Evolutionary conservation across 2,113 vertebrate species (phyloP).

Genomic region (Helogale parvula): DNA sequence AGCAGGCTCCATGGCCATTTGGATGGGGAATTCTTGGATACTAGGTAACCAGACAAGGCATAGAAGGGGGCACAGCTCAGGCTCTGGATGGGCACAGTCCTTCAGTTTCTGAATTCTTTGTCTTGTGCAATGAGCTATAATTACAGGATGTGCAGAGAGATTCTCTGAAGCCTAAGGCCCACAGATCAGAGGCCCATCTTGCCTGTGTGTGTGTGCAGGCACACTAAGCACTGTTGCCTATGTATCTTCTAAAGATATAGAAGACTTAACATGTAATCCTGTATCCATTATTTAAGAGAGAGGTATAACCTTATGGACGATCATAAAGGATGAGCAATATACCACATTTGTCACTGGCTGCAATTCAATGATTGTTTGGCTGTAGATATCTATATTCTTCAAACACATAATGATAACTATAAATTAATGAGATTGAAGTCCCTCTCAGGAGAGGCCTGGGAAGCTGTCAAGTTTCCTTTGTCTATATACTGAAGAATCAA

Average conservation of each 20-base stretch:
- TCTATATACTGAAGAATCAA: not conserved
- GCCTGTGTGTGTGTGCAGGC: not conserved
- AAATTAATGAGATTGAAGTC: not conserved
- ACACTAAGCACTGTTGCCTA: not conserved
- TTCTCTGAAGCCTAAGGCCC: not conserved
- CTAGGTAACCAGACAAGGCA: not conserved
- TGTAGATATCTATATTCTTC: not conserved
- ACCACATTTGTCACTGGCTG: not conserved
- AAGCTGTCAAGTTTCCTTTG: not conserved
- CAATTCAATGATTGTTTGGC: not conserved
- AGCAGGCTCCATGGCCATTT: not conserved
- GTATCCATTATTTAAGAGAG: not conserved
- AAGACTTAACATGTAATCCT: not conserved
- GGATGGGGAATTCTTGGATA: not conserved
- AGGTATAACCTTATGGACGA: not conserved
- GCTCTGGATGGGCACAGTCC: not conserved
- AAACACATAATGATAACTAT: not conserved
- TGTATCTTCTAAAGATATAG: not conserved
- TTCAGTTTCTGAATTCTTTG: conserved; percentile 12
- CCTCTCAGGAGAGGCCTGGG: not conserved
- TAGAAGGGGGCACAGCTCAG: too few relatives aligned
- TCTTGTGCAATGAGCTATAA: not conserved
- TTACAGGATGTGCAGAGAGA: not conserved
- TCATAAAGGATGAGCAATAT: not conserved
- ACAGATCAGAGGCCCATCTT: not conserved